These are phyloP conservation scores for Lampris incognitus DNA, from an alignment of 2,113 vertebrate genomes.

Conservation along the genomic window DNA sequence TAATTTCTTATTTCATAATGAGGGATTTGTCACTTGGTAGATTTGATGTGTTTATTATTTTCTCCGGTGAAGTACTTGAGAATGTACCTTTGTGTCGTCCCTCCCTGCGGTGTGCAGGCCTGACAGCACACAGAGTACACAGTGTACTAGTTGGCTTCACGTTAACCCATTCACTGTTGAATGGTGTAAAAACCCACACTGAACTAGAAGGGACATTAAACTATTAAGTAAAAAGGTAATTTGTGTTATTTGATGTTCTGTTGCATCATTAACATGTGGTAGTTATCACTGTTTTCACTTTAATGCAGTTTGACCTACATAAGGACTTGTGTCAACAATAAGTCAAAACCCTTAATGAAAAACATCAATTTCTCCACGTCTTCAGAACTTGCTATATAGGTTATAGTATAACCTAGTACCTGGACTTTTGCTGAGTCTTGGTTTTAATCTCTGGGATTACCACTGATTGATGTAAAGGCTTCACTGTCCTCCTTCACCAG, in stretches of 20 bases:
- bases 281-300: not conserved
- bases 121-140: slow-evolving; percentile 65
- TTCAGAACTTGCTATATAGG: too few species aligned
- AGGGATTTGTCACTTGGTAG: not conserved
- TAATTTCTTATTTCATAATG: not conserved
- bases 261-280: not conserved
- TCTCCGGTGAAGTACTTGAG: too few species aligned
- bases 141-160: slow-evolving; percentile 60
- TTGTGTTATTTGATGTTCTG: not conserved
- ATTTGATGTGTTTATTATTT: not conserved
- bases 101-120: too few species aligned
- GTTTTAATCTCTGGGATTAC: not conserved
- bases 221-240: too few species aligned
- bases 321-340: slow-evolving; percentile 9
- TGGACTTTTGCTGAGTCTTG: too few species aligned
- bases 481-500: slow-evolving; percentile 25
- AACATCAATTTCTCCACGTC: too few species aligned
- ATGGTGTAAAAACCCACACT: not conserved
- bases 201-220: not conserved
- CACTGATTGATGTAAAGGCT: not conserved
- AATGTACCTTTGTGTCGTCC: not conserved
- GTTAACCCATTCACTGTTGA: slow-evolving; percentile 22
- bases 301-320: slow-evolving; percentile 43
- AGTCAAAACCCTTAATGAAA: not conserved
- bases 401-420: too few species aligned